phyloP scores from a whole-genome alignment of 2,888 invertebrate species.

The Campoletis raptor region DNA sequence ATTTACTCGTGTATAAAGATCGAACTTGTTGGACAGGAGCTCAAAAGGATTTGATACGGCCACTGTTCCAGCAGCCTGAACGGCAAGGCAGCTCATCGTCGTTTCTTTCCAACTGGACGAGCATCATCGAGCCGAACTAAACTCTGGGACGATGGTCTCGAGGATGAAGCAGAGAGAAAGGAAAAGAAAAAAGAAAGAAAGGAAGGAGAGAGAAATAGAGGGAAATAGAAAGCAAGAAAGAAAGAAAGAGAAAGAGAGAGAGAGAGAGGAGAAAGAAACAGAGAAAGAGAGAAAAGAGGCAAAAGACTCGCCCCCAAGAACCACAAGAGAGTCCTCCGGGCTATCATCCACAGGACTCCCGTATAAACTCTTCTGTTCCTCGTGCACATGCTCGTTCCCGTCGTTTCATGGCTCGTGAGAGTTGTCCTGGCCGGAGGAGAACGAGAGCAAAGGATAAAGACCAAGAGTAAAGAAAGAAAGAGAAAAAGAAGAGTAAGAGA shows the following conservation, averaged over 20 bases:
- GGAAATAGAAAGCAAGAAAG: not conserved
- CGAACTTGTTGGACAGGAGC: conserved; percentile 44
- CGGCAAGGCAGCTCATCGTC: conserved; percentile 52
- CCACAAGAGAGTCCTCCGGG: conserved; percentile 42
- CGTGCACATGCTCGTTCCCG: conserved; percentile 8
- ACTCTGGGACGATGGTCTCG: conserved; percentile 43
- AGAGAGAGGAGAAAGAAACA: conserved; percentile 13
- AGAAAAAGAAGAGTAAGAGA: too few relatives aligned
- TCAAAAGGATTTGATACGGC: conserved; percentile 62
- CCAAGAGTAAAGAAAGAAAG: conserved; percentile 18
- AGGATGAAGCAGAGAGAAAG: conserved; percentile 12
- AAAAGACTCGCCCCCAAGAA: conserved; percentile 39
- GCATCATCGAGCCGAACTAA: conserved; percentile 67
- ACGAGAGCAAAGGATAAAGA: conserved; percentile 36
- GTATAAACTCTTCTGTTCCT: conserved; percentile 29
- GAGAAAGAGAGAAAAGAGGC: conserved; percentile 35
- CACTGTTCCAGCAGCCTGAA: conserved; percentile 52
- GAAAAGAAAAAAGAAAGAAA: conserved; percentile 18
- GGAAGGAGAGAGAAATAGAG: not conserved
- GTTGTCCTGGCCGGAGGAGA: conserved; percentile 1
- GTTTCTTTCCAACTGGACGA: conserved; percentile 66
- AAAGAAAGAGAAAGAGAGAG: conserved; percentile 30
- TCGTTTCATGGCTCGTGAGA: not conserved
- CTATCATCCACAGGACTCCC: conserved; percentile 52
- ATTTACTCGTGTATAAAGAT: not conserved